phyloP scores from a whole-genome alignment of 2,888 invertebrate species.

The Syrista parreyssii region DNA sequence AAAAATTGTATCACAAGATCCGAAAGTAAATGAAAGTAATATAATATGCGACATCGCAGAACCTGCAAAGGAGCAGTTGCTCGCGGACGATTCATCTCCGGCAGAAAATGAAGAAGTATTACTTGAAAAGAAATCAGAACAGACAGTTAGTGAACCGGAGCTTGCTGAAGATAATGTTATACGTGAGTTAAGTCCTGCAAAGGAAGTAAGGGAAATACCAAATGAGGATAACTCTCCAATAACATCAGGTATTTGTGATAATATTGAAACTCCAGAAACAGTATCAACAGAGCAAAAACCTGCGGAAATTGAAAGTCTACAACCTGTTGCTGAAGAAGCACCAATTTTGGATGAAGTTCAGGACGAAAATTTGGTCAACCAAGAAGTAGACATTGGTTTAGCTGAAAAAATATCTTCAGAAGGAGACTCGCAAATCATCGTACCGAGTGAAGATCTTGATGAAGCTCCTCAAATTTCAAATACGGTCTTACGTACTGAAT shows the following conservation, averaged over 20 bases:
- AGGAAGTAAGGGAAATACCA: background rate
- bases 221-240: background rate
- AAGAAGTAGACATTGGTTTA: background rate
- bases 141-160: background rate
- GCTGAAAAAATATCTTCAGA: background rate
- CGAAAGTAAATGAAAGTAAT: background rate
- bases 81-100: background rate
- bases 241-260: background rate
- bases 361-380: background rate
- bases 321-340: background rate
- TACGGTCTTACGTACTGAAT: background rate
- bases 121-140: background rate
- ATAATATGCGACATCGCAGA: background rate
- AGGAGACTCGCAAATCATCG: background rate
- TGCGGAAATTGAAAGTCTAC: background rate
- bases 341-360: background rate
- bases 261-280: background rate
- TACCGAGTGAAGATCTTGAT: background rate
- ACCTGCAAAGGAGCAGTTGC: background rate
- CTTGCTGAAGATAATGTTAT: background rate
- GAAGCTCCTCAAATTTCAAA: background rate
- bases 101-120: background rate
- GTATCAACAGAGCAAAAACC: background rate
- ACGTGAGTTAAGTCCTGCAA: background rate
- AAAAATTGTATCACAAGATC: background rate